Evolutionary conservation across 2,797 vertebrate genomes (phyloP).

Genomic region (Coilia nasus): DNA sequence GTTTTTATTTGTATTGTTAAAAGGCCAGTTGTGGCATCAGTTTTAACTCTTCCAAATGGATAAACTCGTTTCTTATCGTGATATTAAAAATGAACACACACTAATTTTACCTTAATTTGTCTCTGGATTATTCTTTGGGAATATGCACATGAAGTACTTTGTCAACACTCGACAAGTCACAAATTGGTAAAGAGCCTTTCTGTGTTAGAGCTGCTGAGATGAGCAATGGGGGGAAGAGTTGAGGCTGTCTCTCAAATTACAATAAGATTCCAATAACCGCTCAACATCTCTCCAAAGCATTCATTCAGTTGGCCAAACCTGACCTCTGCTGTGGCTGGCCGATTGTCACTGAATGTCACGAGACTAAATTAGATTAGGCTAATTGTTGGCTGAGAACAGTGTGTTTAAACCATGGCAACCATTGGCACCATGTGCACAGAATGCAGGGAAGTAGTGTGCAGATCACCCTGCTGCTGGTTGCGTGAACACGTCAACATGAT

Average conservation of each 20-base stretch:
- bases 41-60: constrained; percentile 15
- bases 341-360: constrained; percentile 4
- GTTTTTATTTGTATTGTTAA: constrained; percentile 16
- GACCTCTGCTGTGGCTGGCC: background rate
- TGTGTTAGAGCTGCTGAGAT: background rate
- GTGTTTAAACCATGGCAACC: background rate
- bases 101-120: constrained; percentile 21
- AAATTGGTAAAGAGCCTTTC: background rate
- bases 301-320: background rate
- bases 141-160: background rate
- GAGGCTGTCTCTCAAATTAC: background rate
- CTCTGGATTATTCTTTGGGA: constrained; percentile 5
- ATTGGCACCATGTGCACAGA: background rate
- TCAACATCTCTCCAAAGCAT: background rate
- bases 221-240: background rate
- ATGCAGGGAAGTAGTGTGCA: background rate
- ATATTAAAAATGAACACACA: constrained; percentile 17
- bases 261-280: background rate
- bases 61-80: constrained; percentile 22
- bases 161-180: no score
- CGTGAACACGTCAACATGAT: background rate
- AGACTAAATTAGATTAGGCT: constrained; percentile 2
- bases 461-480: background rate
- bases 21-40: background rate
- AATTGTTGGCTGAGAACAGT: background rate